Evolutionary conservation across 2,797 vertebrate species (phyloP).

Genomic region (Lutjanus argentimaculatus): DNA sequence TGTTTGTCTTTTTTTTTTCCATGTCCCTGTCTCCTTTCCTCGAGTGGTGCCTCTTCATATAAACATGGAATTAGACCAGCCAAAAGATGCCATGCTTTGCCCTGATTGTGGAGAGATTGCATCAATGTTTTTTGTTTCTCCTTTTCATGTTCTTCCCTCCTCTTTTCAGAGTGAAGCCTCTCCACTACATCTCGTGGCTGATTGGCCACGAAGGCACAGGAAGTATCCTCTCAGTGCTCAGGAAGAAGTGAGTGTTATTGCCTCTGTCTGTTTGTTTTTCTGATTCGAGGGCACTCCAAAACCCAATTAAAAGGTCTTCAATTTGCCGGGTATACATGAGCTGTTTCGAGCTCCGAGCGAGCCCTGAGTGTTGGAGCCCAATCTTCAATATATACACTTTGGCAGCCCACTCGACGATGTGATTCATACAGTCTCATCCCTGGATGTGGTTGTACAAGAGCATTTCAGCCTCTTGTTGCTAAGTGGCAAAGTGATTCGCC

Average conservation of each 20-base stretch:
- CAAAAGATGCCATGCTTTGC: slow-evolving; percentile 37
- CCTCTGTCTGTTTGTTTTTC: slow-evolving; percentile 65
- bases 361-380: slow-evolving; percentile 49
- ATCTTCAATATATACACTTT: slow-evolving; percentile 62
- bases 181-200: slow-evolving; percentile 98
- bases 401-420: slow-evolving; percentile 56
- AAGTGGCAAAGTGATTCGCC: slow-evolving; percentile 71
- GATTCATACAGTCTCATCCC: slow-evolving; percentile 67
- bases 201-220: slow-evolving; percentile 98
- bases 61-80: slow-evolving; percentile 55
- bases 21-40: slow-evolving; percentile 14
- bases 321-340: slow-evolving; percentile 62
- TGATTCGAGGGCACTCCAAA: slow-evolving; percentile 73
- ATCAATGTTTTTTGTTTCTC: slow-evolving; percentile 56
- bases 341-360: slow-evolving; percentile 35
- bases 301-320: slow-evolving; percentile 80
- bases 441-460: slow-evolving; percentile 56
- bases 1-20: slow-evolving; percentile 22
- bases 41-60: slow-evolving; percentile 45
- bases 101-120: slow-evolving; percentile 59
- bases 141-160: slow-evolving; percentile 41
- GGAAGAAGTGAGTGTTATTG: slow-evolving; percentile 91
- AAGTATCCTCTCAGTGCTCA: slow-evolving; percentile 95
- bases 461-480: slow-evolving; percentile 69
- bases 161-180: slow-evolving; percentile 93